Evolutionary conservation across 2,797 vertebrate genomes (phyloP), one percentile per base, ranked within the genome.

Genomic region (Arrhamphus sclerolepis): DNA sequence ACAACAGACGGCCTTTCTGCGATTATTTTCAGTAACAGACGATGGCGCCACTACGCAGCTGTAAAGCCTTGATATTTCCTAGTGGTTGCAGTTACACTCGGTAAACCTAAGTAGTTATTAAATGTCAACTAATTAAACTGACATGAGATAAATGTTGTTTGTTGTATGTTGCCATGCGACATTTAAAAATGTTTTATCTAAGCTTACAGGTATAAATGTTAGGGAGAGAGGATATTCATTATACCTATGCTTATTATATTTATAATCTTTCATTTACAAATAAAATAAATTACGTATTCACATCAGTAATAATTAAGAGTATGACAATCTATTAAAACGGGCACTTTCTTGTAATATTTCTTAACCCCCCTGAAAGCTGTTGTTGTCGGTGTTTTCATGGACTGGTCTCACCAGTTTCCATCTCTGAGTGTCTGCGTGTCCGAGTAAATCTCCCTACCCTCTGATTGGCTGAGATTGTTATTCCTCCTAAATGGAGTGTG

Each of bases 31-130:
- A 56, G 60, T 60, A 79, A 93, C 97, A 92, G 95, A 92, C 93
- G 97, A 94, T 96, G 97, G 96, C 94, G 95, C 91, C 95, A 93
- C 94, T 90, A 89, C 86, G 91, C 90, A 94, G 89, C 92, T 88
- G 83, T 93, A 77, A 60, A 61, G 75, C 57, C 46, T 17, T 28
- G 75, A 56, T 65, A 66, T 80, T 69, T 85, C 72, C 72, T 82
- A 57, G 75, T 80, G 77, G 72, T 72, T 80, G 77, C 47, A 85
- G 81, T 82, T 80, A 78, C 69, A 77, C 65, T 77, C 72, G 18
- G 84, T 83, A 87, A 38, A 79, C 83, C 78, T 66, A 55, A 77
- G 78, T 67, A 73, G 72, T 86, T 85, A 85, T 77, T 85, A 79
- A 87, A 84, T 80, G 80, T 83, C 82, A 85, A 78, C 83, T 86